Evolutionary conservation across 1,140 invertebrate species (phyloP).

Genomic region (Notospermus geniculatus): DNA sequence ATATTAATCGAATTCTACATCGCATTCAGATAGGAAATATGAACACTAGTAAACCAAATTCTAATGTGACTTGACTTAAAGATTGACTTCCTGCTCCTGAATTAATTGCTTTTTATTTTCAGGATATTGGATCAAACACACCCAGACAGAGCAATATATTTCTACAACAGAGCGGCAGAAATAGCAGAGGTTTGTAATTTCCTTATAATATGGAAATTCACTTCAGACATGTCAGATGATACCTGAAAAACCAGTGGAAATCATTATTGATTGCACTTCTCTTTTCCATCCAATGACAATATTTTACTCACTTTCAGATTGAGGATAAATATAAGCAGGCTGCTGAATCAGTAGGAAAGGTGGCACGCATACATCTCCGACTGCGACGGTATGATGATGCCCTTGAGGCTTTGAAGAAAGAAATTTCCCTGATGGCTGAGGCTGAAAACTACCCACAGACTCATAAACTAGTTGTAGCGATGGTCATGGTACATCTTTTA

Average conservation of each 20-base stretch:
- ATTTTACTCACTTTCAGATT: slow-evolving; percentile 62
- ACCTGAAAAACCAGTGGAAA: no score
- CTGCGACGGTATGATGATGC: slow-evolving; percentile 81
- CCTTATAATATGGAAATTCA: no score
- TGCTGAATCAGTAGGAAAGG: slow-evolving; percentile 83
- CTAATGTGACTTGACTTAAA: no score
- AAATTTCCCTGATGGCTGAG: slow-evolving; percentile 80
- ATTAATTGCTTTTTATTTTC: slow-evolving; percentile 30
- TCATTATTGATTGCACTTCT: no score
- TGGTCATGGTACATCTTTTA: slow-evolving; percentile 86
- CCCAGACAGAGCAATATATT: slow-evolving; percentile 75
- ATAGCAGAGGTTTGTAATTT: no score
- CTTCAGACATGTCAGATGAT: no score
- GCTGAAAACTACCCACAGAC: slow-evolving; percentile 73
- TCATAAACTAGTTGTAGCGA: slow-evolving; percentile 78
- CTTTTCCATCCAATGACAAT: no score
- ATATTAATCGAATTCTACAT: no score
- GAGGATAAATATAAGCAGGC: slow-evolving; percentile 84
- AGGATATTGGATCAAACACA: slow-evolving; percentile 74
- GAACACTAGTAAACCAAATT: no score
- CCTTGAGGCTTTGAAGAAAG: slow-evolving; percentile 76
- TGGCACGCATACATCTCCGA: slow-evolving; percentile 77
- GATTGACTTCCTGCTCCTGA: no score
- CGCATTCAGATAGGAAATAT: no score
- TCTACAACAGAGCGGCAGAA: slow-evolving; percentile 66